Evolutionary conservation across 2,888 invertebrate species (phyloP).

Genomic region (Nebria salina): DNA sequence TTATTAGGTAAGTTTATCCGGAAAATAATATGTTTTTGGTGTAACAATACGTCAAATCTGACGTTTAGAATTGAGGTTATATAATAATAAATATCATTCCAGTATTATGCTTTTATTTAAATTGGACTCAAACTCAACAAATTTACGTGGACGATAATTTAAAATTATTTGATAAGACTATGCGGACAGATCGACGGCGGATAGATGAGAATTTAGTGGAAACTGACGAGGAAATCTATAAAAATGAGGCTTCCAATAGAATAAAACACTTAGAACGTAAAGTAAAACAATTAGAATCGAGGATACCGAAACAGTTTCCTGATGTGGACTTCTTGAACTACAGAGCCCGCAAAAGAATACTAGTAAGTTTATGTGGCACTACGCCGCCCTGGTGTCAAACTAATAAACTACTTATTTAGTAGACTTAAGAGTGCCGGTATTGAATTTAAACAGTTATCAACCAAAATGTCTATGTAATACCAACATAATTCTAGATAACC

Average conservation of each 20-base stretch:
- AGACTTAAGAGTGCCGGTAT: no score
- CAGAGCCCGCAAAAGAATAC: constrained; percentile 88
- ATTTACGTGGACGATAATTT: constrained; percentile 49
- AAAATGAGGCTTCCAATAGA: constrained; percentile 71
- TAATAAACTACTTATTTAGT: neutral
- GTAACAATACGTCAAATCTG: constrained; percentile 8
- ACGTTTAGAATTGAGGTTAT: constrained; percentile 34
- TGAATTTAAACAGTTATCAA: neutral
- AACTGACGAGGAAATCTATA: constrained; percentile 64
- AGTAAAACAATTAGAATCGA: constrained; percentile 75
- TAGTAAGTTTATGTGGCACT: constrained; percentile 57
- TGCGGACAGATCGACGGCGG: constrained; percentile 48
- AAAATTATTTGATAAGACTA: constrained; percentile 48
- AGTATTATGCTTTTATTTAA: constrained; percentile 63
- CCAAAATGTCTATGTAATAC: neutral
- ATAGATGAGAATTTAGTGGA: constrained; percentile 45
- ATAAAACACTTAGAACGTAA: constrained; percentile 77
- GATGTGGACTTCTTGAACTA: constrained; percentile 93
- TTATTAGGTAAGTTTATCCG: constrained; percentile 50
- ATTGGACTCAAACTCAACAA: constrained; percentile 58
- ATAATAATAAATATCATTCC: constrained; percentile 48
- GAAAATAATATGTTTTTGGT: neutral
- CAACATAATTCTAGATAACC: constrained; percentile 73
- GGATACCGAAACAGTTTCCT: constrained; percentile 85
- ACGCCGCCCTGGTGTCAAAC: neutral